Base-by-base conservation (phyloP, 2,797 vertebrate genomes). In the Etheostoma perlongum region DNA sequence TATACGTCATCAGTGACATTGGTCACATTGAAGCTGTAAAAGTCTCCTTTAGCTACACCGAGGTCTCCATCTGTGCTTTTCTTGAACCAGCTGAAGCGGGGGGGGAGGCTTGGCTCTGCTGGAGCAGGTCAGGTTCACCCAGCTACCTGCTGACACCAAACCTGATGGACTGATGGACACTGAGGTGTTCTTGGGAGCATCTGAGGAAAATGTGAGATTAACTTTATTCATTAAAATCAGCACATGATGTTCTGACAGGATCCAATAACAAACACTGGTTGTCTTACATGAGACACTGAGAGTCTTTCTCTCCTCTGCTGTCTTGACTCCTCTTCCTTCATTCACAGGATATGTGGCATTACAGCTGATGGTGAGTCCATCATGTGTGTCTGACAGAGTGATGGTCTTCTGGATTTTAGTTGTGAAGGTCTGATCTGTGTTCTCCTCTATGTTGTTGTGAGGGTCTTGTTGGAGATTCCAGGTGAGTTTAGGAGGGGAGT, bases 121-220 rank as follows among this genome's bases (percentile, higher is more conserved):
- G 72, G 73, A 78, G 86, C 91, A 93, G 72, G 55, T 92, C 81
- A 93, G 75, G 40, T 84, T 90, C 78, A 93, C 90, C 76, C 13
- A 44, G 75, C 64, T 79, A 14, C 86, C 92, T 53, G 65, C 63
- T 62, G 81, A 72, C 58, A 90, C 72, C 70, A 12, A 21, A 74
- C 61, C 76, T 72, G 86, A 46, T 36, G 82, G 79, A 79, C 81
- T 55, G 61, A 90, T 44, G 36, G 23, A 64, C 7, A 46, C 83
- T 14, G 4, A 42, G 12, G 90, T 92, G 62, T 86, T 0, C 65
- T 81, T 89, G n/a, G 92, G 92, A 33, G 75, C 49, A 75, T 90
- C 92, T 93, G 77, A 53, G 64, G 73, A 63, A 33, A 44, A 74
- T 23, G 23, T 46, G 25, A 62, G 23, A 60, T 60, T 60, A 10